These are phyloP conservation scores for Campylomormyrus tamandua DNA, from an alignment of 2,113 vertebrate species.

Conservation along the genomic window DNA sequence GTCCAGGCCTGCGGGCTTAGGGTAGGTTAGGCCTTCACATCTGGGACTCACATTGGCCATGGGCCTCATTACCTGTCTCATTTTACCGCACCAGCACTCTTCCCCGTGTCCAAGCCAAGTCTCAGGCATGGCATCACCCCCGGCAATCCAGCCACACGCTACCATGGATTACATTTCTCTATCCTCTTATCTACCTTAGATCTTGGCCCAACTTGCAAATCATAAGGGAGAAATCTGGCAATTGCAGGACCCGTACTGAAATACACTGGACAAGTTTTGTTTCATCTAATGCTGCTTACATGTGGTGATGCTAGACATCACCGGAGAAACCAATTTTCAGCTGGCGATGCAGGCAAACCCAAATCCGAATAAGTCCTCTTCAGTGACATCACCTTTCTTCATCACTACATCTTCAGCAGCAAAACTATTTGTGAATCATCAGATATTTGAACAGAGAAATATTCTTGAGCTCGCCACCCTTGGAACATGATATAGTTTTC, in stretches of 20 bases:
- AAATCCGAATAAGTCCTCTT: not conserved
- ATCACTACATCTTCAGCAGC: not conserved
- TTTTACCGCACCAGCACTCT: slow-evolving; percentile 43
- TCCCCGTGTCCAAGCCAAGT: not conserved
- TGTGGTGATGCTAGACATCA: not conserved
- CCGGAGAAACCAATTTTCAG: not conserved
- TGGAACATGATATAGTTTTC: slow-evolving; percentile 13
- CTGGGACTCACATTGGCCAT: slow-evolving; percentile 83
- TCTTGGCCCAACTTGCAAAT: not conserved
- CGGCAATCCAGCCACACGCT: slow-evolving; percentile 3
- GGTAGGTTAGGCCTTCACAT: slow-evolving; percentile 79
- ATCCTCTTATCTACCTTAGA: not conserved
- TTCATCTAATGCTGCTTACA: not conserved
- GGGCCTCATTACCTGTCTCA: slow-evolving; percentile 74
- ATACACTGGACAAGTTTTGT: not conserved
- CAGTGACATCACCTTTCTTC: not conserved
- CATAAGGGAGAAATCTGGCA: not conserved
- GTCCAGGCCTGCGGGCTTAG: slow-evolving; percentile 70
- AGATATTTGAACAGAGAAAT: slow-evolving; percentile 13
- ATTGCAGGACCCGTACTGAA: not conserved
- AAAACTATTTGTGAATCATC: slow-evolving; percentile 6
- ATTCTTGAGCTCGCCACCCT: not conserved
- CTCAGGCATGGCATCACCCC: slow-evolving; percentile 26
- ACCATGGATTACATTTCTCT: not conserved
- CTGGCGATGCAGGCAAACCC: not conserved